Conservation (phyloP, 2,113 vertebrate genomes). For the Podocnemis expansa region DNA sequence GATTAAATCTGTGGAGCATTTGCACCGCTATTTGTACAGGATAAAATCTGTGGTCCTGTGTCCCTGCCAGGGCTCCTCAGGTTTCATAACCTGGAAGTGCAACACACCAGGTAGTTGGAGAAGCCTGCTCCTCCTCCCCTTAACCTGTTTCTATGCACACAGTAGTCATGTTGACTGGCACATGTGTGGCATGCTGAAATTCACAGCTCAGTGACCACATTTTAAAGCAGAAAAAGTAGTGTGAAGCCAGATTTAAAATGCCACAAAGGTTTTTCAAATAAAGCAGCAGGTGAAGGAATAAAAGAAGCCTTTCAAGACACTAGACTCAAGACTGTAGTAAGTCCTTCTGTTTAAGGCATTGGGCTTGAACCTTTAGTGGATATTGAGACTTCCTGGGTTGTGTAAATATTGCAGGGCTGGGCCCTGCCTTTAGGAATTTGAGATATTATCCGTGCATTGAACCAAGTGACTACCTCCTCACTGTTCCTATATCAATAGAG, state of each 20-base stretch:
- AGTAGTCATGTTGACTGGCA: neutral
- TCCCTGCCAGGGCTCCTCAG: neutral
- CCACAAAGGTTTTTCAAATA: neutral
- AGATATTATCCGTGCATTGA: rapidly evolving
- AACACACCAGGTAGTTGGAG: neutral
- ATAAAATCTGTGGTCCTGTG: rapidly evolving
- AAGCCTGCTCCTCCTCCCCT: neutral
- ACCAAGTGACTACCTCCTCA: neutral
- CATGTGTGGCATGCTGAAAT: neutral
- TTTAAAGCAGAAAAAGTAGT: neutral
- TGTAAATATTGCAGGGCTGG: neutral
- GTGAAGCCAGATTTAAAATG: neutral
- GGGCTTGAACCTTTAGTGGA: too few species aligned
- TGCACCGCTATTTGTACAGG: rapidly evolving
- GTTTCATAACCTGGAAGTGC: neutral
- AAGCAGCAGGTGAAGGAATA: neutral
- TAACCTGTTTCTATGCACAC: neutral
- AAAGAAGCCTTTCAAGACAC: neutral
- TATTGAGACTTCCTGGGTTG: neutral
- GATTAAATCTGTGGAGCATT: rapidly evolving
- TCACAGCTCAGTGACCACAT: rapidly evolving
- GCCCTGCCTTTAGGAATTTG: neutral
- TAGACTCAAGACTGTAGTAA: too few species aligned
- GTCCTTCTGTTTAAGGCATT: too few species aligned
- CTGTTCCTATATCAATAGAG: rapidly evolving